A percentile compares a stretch with the other conserved stretches of the same genome.
phyloP scores from a whole-genome alignment of 2,888 invertebrate genomes.

The Conchocele bisecta region DNA sequence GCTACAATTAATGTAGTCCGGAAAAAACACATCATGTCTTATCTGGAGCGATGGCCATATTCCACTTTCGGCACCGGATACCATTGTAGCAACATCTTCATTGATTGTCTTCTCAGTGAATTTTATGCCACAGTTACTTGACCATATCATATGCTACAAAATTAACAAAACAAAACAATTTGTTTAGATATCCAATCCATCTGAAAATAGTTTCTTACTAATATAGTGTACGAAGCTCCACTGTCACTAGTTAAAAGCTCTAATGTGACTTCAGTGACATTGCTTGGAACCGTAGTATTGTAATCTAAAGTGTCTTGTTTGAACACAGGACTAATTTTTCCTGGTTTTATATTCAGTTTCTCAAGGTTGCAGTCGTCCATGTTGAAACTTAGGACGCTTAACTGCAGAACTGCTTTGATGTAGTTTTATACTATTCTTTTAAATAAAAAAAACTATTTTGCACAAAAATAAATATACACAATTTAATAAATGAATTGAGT shows the following conservation, averaged over 20 bases:
- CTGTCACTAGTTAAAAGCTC: slow-evolving; percentile 78
- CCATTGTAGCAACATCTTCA: no score
- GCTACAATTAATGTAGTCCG: no score
- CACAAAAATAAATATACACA: not conserved
- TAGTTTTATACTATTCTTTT: no score
- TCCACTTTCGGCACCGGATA: no score
- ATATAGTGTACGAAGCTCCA: slow-evolving; percentile 79
- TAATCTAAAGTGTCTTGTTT: slow-evolving; percentile 77
- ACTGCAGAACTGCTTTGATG: slow-evolving; percentile 54
- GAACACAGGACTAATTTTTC: slow-evolving; percentile 78
- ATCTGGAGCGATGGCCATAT: no score
- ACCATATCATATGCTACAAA: no score
- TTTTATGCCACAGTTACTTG: no score
- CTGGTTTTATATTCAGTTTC: slow-evolving; percentile 79
- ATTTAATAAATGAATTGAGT: no score
- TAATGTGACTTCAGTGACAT: slow-evolving; percentile 74
- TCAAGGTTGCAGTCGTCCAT: slow-evolving; percentile 82
- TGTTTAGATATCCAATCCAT: no score
- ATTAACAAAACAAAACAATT: no score
- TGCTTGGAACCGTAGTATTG: slow-evolving; percentile 75
- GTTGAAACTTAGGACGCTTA: slow-evolving; percentile 79
- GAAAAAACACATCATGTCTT: no score
- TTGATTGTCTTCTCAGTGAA: no score
- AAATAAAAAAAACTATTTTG: not conserved
- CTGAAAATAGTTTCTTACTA: slow-evolving; percentile 62